Conservation (phyloP, 53 echinoderm and acorn worm species). For the Stichopus horrens region DNA sequence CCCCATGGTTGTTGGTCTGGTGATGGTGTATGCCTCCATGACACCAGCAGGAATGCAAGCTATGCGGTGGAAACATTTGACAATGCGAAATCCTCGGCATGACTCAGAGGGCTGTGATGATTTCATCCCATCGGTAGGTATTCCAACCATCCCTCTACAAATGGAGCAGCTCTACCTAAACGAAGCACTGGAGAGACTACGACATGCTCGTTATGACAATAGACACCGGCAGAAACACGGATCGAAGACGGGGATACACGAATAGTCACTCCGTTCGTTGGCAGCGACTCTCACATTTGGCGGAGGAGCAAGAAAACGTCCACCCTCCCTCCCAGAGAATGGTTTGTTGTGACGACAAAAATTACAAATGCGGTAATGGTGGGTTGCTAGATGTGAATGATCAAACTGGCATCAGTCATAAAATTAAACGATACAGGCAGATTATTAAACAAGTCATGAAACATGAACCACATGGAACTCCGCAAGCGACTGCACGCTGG, state of each 20-base stretch:
- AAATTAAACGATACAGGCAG: not conserved
- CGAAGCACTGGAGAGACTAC: not conserved
- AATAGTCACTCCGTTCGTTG: too few relatives aligned
- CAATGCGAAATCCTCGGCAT: slow-evolving; percentile 7
- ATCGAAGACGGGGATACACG: too few relatives aligned
- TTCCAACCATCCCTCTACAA: slow-evolving; percentile 30
- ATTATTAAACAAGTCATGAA: not conserved
- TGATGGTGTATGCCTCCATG: not conserved
- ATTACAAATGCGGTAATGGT: not conserved
- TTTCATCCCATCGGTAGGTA: not conserved
- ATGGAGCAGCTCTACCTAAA: not conserved
- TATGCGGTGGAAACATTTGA: slow-evolving; percentile 25
- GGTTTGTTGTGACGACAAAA: not conserved
- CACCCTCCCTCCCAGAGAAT: too few relatives aligned
- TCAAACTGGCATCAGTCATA: not conserved
- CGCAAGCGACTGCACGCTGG: not conserved
- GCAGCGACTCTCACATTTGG: too few relatives aligned
- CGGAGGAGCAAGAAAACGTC: too few relatives aligned
- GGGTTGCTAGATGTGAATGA: not conserved
- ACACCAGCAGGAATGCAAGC: slow-evolving; percentile 6
- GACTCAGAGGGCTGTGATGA: slow-evolving; percentile 29
- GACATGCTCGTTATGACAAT: not conserved
- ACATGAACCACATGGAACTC: not conserved
- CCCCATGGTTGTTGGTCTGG: not conserved
- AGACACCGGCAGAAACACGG: not conserved